These are phyloP conservation scores for Ophiothrix spiculata DNA, from an alignment of 35 echinoderm and acorn worm species.

Conservation along the genomic window DNA sequence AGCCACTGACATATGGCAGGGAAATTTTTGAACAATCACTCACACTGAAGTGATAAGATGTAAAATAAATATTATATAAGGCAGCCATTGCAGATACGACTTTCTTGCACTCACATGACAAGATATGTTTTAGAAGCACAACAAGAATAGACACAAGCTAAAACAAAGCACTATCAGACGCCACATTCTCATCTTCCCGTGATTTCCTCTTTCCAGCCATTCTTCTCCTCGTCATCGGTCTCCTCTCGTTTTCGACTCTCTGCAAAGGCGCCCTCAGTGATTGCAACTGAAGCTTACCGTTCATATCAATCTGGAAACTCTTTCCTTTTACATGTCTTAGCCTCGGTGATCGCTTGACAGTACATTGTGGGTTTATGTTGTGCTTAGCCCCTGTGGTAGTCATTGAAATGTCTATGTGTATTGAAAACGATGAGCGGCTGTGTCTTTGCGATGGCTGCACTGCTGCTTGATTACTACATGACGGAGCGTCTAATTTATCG, in stretches of 20 bases:
- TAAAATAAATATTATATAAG: too few relatives aligned
- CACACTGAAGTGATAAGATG: too few relatives aligned
- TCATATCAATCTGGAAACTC: constrained; percentile 26
- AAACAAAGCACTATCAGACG: background rate
- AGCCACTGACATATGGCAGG: too few relatives aligned
- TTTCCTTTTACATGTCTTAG: background rate
- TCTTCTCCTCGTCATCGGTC: background rate
- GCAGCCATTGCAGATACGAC: too few relatives aligned
- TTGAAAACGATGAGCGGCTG: background rate
- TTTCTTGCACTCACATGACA: too few relatives aligned
- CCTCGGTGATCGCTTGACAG: background rate
- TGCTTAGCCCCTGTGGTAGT: background rate
- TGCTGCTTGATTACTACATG: background rate
- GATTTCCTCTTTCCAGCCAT: background rate
- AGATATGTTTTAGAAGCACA: too few relatives aligned
- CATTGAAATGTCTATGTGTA: background rate
- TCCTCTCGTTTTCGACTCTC: constrained; percentile 4
- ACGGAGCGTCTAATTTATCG: background rate
- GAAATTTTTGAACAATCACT: too few relatives aligned
- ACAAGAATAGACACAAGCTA: too few relatives aligned
- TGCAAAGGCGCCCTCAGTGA: constrained; percentile 15
- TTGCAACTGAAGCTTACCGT: constrained; percentile 4
- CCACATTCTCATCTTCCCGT: background rate
- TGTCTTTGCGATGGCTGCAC: background rate
- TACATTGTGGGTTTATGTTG: constrained; percentile 6